Percentiles rank a stretch among this genome's conserved stretches.
Conservation (phyloP, 2,797 vertebrate genomes). For the Pangasius mekongensis region DNA sequence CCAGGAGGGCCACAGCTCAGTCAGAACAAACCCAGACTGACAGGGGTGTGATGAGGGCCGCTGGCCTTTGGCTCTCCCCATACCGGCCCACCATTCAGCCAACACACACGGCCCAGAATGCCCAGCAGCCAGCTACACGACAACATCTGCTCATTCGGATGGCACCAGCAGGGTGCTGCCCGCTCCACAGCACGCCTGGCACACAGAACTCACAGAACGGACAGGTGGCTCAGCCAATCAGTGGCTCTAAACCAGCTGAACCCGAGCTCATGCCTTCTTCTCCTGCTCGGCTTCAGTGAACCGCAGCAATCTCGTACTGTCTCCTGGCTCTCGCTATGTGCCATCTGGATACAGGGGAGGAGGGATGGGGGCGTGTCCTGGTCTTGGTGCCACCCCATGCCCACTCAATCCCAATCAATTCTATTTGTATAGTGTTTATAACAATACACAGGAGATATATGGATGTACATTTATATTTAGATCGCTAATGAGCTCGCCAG, state of each 20-base stretch:
- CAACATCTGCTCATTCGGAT: conserved; percentile 60
- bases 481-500: neutral
- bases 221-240: conserved; percentile 55
- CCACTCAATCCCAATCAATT: neutral
- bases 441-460: neutral
- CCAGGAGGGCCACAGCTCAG: conserved; percentile 66
- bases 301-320: conserved; percentile 45
- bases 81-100: conserved; percentile 66
- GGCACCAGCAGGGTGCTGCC: conserved; percentile 48
- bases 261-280: conserved; percentile 41
- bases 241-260: conserved; percentile 31
- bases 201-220: conserved; percentile 28
- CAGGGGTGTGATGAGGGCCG: conserved; percentile 71
- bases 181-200: conserved; percentile 47
- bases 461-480: neutral
- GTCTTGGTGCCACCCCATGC: conserved; percentile 34
- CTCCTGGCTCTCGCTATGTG: conserved; percentile 49
- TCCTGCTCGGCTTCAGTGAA: conserved; percentile 44
- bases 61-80: conserved; percentile 72
- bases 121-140: conserved; percentile 53
- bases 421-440: neutral
- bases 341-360: conserved; percentile 52
- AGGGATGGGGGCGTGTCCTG: conserved; percentile 13
- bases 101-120: conserved; percentile 57
- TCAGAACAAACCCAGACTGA: conserved; percentile 74